Evolutionary conservation across 2,797 vertebrate genomes (phyloP).

Genomic region (Emys orbicularis): DNA sequence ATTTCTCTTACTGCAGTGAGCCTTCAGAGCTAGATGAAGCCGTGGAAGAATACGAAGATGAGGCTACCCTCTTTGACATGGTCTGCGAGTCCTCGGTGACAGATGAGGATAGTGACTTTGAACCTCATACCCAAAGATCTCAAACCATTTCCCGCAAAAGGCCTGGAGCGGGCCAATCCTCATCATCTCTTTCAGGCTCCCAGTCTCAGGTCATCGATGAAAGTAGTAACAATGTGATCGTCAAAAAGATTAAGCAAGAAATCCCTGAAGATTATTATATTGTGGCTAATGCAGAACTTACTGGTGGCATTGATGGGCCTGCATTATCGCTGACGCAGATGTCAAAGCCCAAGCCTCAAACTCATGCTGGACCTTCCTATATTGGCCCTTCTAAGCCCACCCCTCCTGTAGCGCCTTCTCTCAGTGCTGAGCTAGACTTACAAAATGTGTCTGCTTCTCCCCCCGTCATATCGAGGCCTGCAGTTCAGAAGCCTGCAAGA

Average conservation of each 20-base stretch:
- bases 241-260: conserved; percentile 93
- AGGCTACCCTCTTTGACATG: conserved; percentile 88
- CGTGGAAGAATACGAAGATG: conserved; percentile 88
- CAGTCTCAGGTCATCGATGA: conserved; percentile 73
- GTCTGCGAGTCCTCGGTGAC: conserved; percentile 91
- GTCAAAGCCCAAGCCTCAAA: conserved; percentile 82
- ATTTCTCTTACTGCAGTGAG: conserved; percentile 91
- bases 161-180: conserved; percentile 14
- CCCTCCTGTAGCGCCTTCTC: conserved; percentile 35
- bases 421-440: conserved; percentile 76
- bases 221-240: conserved; percentile 77
- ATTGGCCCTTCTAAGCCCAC: conserved; percentile 69
- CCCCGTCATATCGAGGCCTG: conserved; percentile 49
- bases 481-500: conserved; percentile 74
- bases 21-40: conserved; percentile 87
- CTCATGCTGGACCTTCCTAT: conserved; percentile 74
- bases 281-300: conserved; percentile 86
- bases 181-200: conserved; percentile 60
- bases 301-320: conserved; percentile 77
- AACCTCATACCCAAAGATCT: conserved; percentile 79
- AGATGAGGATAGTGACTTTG: conserved; percentile 89
- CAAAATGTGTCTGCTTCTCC: conserved; percentile 79
- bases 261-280: conserved; percentile 88
- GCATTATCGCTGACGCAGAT: conserved; percentile 84
- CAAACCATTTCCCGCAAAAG: conserved; percentile 80